These are phyloP conservation scores for Synergus umbraculus DNA, from an alignment of 2,888 invertebrate species.

Conservation along the genomic window DNA sequence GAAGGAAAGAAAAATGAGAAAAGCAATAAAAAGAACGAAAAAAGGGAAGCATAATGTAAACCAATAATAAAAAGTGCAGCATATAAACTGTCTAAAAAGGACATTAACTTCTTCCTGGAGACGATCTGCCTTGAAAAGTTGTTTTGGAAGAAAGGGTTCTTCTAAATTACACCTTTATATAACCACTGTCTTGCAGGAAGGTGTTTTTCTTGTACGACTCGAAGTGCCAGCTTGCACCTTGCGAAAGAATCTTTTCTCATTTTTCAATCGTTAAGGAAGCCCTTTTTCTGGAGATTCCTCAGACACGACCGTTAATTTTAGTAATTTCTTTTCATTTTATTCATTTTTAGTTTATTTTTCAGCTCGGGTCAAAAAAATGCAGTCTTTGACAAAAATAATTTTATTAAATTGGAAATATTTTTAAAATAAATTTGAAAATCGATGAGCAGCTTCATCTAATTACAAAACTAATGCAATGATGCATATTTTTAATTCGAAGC, in stretches of 20 bases:
- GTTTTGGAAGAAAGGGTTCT: slow-evolving; percentile 17
- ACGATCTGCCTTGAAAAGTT: background rate
- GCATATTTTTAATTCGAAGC: background rate
- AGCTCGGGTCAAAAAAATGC: background rate
- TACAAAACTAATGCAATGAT: background rate
- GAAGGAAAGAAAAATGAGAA: background rate
- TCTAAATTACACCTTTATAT: slow-evolving; percentile 39
- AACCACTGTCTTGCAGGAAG: slow-evolving; percentile 34
- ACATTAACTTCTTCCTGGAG: background rate
- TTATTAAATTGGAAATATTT: background rate
- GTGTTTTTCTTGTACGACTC: slow-evolving; percentile 20
- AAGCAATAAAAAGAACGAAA: background rate
- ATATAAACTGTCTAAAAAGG: background rate
- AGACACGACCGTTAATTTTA: background rate
- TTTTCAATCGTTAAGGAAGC: slow-evolving; percentile 33
- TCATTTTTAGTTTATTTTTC: background rate
- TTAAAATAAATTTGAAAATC: background rate
- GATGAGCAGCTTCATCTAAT: background rate
- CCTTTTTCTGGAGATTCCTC: slow-evolving; percentile 13
- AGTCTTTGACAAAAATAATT: background rate
- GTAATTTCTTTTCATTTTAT: slow-evolving; percentile 9
- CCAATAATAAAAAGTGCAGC: background rate
- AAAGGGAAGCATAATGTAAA: background rate
- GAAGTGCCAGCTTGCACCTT: slow-evolving; percentile 36
- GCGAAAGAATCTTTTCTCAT: slow-evolving; percentile 31